Base-by-base conservation (phyloP, 2,797 vertebrate genomes). In the Orientallactaga sibirica region DNA sequence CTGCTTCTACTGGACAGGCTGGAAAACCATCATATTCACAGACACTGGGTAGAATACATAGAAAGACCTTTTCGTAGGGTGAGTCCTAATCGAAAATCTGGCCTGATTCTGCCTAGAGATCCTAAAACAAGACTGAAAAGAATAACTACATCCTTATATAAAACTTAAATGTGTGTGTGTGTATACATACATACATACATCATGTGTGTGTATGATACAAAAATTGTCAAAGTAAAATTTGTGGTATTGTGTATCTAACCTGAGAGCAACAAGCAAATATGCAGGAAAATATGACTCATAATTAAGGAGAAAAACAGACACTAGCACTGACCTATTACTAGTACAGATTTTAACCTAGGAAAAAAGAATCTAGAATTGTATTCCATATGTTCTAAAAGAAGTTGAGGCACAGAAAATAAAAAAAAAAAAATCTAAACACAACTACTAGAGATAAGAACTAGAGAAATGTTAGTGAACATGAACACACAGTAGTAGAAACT, bases 81-180 rank as follows among this genome's bases (percentile, higher is more conserved):
- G 48, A 71, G 27, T 14, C 27, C 9, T 25, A 24, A 24, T 88
- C 58, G 73, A 33, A n/a, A 92, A 88, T 52, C 19, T 29, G 14
- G 29, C 48, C 68, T 67, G 25, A 2, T 15, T 41, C 19, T 84
- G 16, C 22, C 37, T 67, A 41, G 24, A 0, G 37, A 88, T 9
- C 58, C 41, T 75, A 67, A 61, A 87, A n/a, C 27, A 89, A 96
- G 58, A 78, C 15, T 71, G 68, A 78, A 66, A 18, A 12, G 22
- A 52, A 41, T 27, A 75, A 33, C 19, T 90, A 18, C 22, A 58
- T 37, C 11, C 41, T 75, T 61, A 77, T 73, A 82, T 22, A 71
- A 87, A 84, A 82, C 5, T 48, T 67, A 61, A n/a, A 37, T 61
- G 58, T 78, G 8, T 25, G 12, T 58, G 24, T 41, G 27, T 71